These are phyloP conservation scores for Percopsis omiscomaycus DNA, from an alignment of 2,797 vertebrate genomes.

Conservation along the genomic window DNA sequence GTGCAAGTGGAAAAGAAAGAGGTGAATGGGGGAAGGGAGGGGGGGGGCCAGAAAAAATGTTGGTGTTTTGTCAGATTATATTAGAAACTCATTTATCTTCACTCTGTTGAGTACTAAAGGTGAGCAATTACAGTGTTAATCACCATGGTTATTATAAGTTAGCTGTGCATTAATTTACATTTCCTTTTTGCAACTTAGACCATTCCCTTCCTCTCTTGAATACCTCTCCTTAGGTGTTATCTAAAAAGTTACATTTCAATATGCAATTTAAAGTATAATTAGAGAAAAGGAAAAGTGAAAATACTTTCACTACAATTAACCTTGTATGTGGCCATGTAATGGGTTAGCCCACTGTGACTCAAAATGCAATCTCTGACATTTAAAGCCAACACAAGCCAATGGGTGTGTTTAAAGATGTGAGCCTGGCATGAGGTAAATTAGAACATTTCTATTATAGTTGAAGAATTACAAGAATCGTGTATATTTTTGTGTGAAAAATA, in stretches of 20 bases:
- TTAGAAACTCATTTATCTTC: slow-evolving; percentile 59
- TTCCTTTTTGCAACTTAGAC: slow-evolving; percentile 46
- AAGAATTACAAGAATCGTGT: slow-evolving; percentile 58
- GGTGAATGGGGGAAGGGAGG: slow-evolving; percentile 19
- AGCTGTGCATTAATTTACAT: slow-evolving; percentile 56
- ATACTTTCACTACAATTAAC: slow-evolving; percentile 81
- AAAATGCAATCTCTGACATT: slow-evolving; percentile 81
- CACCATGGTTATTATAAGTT: slow-evolving; percentile 63
- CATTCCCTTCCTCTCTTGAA: slow-evolving; percentile 49
- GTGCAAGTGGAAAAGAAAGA: slow-evolving; percentile 11
- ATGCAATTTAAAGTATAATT: slow-evolving; percentile 77
- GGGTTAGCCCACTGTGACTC: slow-evolving; percentile 80
- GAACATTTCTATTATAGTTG: slow-evolving; percentile 77
- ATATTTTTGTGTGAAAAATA: slow-evolving; percentile 67
- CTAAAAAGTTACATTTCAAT: slow-evolving; percentile 74
- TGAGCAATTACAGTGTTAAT: slow-evolving; percentile 50
- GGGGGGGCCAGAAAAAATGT: slow-evolving; percentile 17
- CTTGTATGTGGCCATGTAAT: slow-evolving; percentile 84
- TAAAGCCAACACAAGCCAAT: slow-evolving; percentile 76
- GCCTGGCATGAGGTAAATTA: slow-evolving; percentile 78
- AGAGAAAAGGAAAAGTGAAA: slow-evolving; percentile 74
- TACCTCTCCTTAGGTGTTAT: slow-evolving; percentile 69
- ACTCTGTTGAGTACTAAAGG: slow-evolving; percentile 55
- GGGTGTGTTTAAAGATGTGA: slow-evolving; percentile 72
- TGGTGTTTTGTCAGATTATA: slow-evolving; percentile 49